Evolutionary conservation across 2,113 vertebrate genomes (phyloP), one percentile per base, ranked within the genome.

Genomic region (Corythaixoides concolor): DNA sequence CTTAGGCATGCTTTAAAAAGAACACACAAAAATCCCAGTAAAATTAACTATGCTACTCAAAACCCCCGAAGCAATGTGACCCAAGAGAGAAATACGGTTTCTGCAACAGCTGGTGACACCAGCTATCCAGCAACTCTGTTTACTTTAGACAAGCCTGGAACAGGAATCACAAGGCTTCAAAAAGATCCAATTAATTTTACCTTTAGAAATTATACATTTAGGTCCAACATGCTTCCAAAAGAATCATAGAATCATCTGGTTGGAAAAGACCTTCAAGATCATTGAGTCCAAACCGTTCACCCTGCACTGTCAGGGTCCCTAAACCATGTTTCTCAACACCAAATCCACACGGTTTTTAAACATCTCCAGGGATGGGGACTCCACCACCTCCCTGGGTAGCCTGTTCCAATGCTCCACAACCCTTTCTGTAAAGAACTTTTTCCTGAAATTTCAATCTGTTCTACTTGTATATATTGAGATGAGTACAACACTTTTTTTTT

Each of bases 221-320:
- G 24, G 66, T 62, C 41, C 77, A 91, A 80, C 84, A 56, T 12
- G 50, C 33, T 89, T 91, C 73, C 85, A 94, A 91, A 80, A 73
- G 39, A 64, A 63, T 80, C n/a, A n/a, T n/a, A n/a, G n/a, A n/a
- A n/a, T n/a, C n/a, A n/a, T n/a, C n/a, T n/a, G n/a, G n/a, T n/a
- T n/a, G n/a, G n/a, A n/a, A n/a, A n/a, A n/a, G n/a, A n/a, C n/a
- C n/a, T n/a, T n/a, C n/a, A n/a, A n/a, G n/a, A n/a, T n/a, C n/a
- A n/a, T n/a, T n/a, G n/a, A n/a, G n/a, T n/a, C n/a, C n/a, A n/a
- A n/a, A n/a, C n/a, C n/a, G n/a, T n/a, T n/a, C n/a, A n/a, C n/a
- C n/a, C n/a, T n/a, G n/a, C n/a, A n/a, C n/a, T n/a, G n/a, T n/a
- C n/a, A n/a, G n/a, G n/a, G n/a, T n/a, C n/a, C n/a, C n/a, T n/a